phyloP scores from a whole-genome alignment of 2,888 invertebrate genomes.

The Helicoverpa assulta region DNA sequence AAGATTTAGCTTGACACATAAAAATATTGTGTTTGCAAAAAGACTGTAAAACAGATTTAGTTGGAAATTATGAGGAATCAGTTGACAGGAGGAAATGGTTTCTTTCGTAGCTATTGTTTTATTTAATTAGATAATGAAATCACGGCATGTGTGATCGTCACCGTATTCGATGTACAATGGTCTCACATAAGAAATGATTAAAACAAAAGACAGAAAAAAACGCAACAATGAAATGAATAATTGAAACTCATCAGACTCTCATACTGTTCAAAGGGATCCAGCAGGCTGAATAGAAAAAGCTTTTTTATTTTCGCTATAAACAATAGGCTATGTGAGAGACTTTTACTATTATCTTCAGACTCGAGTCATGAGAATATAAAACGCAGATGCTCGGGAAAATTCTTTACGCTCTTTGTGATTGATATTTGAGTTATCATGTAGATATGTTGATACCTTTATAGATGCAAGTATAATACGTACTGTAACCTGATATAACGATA shows the following conservation, averaged over 20 bases:
- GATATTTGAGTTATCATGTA: constrained; percentile 7
- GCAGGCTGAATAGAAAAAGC: constrained; percentile 44
- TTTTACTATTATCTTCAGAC: constrained; percentile 67
- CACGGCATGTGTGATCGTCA: not conserved
- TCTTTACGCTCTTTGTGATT: constrained; percentile 21
- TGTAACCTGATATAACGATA: constrained; percentile 35
- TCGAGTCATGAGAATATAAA: constrained; percentile 60
- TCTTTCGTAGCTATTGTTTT: constrained; percentile 1
- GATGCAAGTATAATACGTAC: constrained; percentile 9
- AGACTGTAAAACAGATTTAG: constrained; percentile 13
- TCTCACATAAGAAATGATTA: not conserved
- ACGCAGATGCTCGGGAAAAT: constrained; percentile 35
- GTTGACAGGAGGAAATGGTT: not conserved
- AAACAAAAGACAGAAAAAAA: constrained; percentile 12
- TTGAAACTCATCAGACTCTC: constrained; percentile 32
- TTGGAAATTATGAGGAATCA: constrained; percentile 3
- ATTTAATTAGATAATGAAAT: not conserved
- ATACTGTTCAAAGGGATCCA: constrained; percentile 35
- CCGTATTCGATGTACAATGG: not conserved
- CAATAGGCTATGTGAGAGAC: constrained; percentile 75
- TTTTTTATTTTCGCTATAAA: constrained; percentile 63
- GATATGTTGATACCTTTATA: not conserved
- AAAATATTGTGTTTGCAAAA: constrained; percentile 73
- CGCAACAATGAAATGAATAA: constrained; percentile 32
- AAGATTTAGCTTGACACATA: constrained; percentile 74